These are phyloP conservation scores for Eleginops maclovinus DNA, from an alignment of 2,113 vertebrate genomes.

Conservation along the genomic window DNA sequence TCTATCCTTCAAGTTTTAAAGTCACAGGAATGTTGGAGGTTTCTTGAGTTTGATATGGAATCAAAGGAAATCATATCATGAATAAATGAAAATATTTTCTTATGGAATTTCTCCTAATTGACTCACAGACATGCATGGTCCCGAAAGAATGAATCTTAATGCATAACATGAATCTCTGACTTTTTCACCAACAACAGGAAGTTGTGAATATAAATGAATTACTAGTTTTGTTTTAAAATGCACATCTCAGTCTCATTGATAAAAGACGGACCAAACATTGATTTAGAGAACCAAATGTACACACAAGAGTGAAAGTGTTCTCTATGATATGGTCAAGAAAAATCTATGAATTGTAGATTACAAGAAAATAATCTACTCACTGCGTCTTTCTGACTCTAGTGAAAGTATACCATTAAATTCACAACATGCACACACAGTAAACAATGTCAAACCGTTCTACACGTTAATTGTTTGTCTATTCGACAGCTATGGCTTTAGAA, in stretches of 20 bases:
- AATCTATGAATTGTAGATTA: background rate
- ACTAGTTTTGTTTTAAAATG: too few relatives aligned
- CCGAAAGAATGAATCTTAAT: background rate
- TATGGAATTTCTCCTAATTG: too few relatives aligned
- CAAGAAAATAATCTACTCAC: background rate
- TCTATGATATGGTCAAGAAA: background rate
- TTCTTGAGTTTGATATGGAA: background rate
- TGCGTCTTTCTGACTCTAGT: too few relatives aligned
- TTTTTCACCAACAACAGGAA: background rate
- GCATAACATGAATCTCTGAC: too few relatives aligned
- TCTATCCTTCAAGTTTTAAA: constrained; percentile 27
- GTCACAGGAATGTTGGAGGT: background rate
- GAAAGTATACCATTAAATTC: background rate
- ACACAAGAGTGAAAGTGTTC: background rate
- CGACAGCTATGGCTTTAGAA: background rate
- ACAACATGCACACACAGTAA: background rate
- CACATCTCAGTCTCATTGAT: background rate
- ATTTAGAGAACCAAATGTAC: background rate
- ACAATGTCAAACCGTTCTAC: background rate
- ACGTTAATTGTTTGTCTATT: background rate
- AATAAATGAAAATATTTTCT: background rate
- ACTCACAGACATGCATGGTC: background rate
- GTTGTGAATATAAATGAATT: too few relatives aligned
- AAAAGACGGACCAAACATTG: background rate
- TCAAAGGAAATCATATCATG: too few relatives aligned